Conservation (phyloP, 2,888 invertebrate species). For the Ennomos erosarius region DNA sequence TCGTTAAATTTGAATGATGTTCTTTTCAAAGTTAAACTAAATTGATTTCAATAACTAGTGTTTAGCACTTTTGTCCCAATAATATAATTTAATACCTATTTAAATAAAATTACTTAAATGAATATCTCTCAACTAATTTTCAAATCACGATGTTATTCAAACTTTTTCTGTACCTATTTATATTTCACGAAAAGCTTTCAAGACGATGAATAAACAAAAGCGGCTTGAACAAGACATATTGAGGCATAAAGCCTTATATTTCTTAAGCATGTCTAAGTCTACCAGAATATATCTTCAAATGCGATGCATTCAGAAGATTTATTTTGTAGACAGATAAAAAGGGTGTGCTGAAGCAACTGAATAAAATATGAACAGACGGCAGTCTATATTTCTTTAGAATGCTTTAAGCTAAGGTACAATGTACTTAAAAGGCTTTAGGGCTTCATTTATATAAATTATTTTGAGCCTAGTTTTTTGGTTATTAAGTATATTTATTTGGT, state of each 20-base stretch:
- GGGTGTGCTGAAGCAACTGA: constrained; percentile 4
- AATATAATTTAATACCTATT: no score
- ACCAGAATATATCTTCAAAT: constrained; percentile 9
- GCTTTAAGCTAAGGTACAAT: background rate
- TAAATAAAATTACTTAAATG: no score
- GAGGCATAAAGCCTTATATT: constrained; percentile 3
- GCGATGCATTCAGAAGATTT: constrained; percentile 15
- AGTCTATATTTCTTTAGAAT: background rate
- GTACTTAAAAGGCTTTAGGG: background rate
- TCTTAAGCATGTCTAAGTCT: constrained; percentile 6
- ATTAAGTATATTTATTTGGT: no score
- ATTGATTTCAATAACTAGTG: no score
- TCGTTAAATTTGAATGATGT: no score
- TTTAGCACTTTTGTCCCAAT: no score
- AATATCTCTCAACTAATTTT: no score
- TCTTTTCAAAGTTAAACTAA: no score
- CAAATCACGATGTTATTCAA: no score
- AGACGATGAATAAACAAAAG: constrained; percentile 17
- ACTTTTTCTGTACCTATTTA: no score
- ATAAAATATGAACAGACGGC: constrained; percentile 5
- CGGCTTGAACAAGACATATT: constrained; percentile 4
- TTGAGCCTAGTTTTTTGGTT: no score
- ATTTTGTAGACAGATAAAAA: constrained; percentile 12
- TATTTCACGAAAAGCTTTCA: constrained; percentile 9
- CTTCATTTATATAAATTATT: no score